Conservation (phyloP, 2,113 vertebrate species). For the Channa argus region DNA sequence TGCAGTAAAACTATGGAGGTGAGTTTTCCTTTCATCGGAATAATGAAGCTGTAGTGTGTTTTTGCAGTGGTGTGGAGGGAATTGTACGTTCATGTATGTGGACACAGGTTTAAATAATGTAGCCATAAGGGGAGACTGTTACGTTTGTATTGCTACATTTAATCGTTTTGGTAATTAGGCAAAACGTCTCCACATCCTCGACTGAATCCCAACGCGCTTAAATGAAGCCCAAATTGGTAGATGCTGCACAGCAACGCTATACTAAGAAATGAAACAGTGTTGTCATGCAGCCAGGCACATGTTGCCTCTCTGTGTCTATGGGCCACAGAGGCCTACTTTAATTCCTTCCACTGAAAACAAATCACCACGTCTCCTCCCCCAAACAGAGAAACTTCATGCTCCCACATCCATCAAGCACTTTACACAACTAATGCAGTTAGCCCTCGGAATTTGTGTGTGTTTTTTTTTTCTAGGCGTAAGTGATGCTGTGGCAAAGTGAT, state of each 20-base stretch:
- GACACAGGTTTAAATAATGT: neutral
- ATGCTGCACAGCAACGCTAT: conserved; percentile 13
- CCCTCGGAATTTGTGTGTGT: conserved; percentile 19
- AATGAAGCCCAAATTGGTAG: neutral
- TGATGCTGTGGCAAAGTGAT: conserved; percentile 49
- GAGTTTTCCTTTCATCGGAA: conserved; percentile 48
- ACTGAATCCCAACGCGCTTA: conserved; percentile 9
- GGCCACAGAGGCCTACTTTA: conserved; percentile 40
- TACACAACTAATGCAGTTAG: conserved; percentile 54
- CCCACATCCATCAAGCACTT: conserved; percentile 47
- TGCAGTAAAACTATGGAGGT: conserved; percentile 47
- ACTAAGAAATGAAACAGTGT: neutral
- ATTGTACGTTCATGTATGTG: neutral
- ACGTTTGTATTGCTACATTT: conserved; percentile 22
- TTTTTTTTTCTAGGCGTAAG: neutral
- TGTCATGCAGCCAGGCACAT: conserved; percentile 38
- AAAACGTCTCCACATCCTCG: conserved; percentile 2
- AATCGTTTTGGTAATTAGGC: conserved; percentile 29
- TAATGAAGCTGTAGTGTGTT: conserved; percentile 26
- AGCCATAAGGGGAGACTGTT: conserved; percentile 2
- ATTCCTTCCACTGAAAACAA: conserved; percentile 29
- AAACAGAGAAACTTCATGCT: conserved; percentile 28
- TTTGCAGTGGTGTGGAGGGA: conserved; percentile 16
- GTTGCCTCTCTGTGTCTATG: conserved; percentile 30
- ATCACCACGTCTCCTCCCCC: conserved; percentile 29